phyloP scores from a whole-genome alignment of 1,140 invertebrate genomes.

The Plodia interpunctella region DNA sequence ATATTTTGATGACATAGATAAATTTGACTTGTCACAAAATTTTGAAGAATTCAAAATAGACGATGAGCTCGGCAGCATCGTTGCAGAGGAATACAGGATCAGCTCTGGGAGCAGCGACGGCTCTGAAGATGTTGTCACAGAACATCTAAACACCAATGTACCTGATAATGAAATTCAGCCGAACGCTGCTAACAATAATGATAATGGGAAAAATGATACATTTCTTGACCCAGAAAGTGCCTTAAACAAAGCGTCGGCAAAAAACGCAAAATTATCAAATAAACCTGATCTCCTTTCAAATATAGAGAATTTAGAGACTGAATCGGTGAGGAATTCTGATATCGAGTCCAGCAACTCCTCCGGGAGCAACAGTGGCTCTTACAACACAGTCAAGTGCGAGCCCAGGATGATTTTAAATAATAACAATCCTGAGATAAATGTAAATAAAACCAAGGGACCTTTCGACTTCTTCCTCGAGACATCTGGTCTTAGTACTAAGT shows the following conservation, averaged over 20 bases:
- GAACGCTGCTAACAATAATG: conserved; percentile 32
- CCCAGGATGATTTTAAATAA: conserved; percentile 55
- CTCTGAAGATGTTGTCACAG: conserved; percentile 77
- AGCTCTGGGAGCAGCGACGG: conserved; percentile 78
- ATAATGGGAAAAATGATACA: conserved; percentile 44
- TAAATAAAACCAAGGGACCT: conserved; percentile 54
- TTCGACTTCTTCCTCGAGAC: conserved; percentile 88
- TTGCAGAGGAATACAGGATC: conserved; percentile 73
- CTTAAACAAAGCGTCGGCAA: conserved; percentile 37
- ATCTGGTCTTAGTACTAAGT: conserved; percentile 88
- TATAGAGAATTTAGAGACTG: conserved; percentile 76
- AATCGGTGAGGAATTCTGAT: conserved; percentile 74
- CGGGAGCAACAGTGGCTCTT: conserved; percentile 74
- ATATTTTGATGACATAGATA: conserved; percentile 74
- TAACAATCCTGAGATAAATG: conserved; percentile 37
- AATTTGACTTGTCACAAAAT: conserved; percentile 84
- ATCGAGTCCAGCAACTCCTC: conserved; percentile 77
- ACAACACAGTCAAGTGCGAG: conserved; percentile 75
- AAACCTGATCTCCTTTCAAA: conserved; percentile 76
- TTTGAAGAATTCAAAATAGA: conserved; percentile 89
- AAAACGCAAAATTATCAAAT: conserved; percentile 70
- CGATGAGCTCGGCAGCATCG: conserved; percentile 82
- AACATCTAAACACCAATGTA: conserved; percentile 51
- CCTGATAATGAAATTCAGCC: conserved; percentile 50
- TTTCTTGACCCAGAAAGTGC: conserved; percentile 49